phyloP scores from a whole-genome alignment of 2,888 invertebrate species.

The Drosophila vallismaia region DNA sequence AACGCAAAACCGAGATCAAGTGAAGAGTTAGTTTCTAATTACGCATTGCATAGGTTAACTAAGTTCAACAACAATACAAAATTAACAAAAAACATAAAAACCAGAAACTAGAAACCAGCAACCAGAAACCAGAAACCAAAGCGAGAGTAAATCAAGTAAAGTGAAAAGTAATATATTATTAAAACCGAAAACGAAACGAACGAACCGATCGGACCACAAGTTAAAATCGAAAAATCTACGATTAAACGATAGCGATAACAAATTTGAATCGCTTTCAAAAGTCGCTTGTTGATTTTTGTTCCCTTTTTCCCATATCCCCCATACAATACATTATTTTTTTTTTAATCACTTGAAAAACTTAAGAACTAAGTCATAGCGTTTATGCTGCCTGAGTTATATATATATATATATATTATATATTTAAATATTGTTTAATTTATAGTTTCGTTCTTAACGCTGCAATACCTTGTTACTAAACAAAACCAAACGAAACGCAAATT shows the following conservation, averaged over 20 bases:
- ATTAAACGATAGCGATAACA: slow-evolving; percentile 24
- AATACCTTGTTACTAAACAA: slow-evolving; percentile 55
- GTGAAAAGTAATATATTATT: neutral
- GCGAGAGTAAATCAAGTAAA: neutral
- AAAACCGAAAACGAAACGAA: slow-evolving; percentile 11
- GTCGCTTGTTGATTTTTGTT: slow-evolving; percentile 38
- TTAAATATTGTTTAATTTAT: slow-evolving; percentile 31
- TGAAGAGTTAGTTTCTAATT: slow-evolving; percentile 73
- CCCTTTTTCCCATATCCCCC: neutral
- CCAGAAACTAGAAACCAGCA: neutral
- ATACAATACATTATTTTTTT: neutral
- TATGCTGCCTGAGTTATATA: slow-evolving; percentile 32
- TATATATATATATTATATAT: slow-evolving; percentile 17
- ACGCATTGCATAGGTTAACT: slow-evolving; percentile 64
- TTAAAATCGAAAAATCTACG: slow-evolving; percentile 13
- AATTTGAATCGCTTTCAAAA: slow-evolving; percentile 1
- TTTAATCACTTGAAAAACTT: slow-evolving; percentile 45
- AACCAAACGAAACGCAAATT: slow-evolving; percentile 23
- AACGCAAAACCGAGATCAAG: slow-evolving; percentile 36
- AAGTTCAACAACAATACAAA: slow-evolving; percentile 52
- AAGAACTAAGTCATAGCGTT: slow-evolving; percentile 72
- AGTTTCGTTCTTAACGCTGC: slow-evolving; percentile 44
- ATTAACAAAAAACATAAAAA: slow-evolving; percentile 1
- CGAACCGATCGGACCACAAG: slow-evolving; percentile 25
- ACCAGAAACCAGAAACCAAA: slow-evolving; percentile 10